These are phyloP conservation scores for Anagyrus pseudococci DNA, from an alignment of 2,888 invertebrate genomes.

Conservation along the genomic window DNA sequence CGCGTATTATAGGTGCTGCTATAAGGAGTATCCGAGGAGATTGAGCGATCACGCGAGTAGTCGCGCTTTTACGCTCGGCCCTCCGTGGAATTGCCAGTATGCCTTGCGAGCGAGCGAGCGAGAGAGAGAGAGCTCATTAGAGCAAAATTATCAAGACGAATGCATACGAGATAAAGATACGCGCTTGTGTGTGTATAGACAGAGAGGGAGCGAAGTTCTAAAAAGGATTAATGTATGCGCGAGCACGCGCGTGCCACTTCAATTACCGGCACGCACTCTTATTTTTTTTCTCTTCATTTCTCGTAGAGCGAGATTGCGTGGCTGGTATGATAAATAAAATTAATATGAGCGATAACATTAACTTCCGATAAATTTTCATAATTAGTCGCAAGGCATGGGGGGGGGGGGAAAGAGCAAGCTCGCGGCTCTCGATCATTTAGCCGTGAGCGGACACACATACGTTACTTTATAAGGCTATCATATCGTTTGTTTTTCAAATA, in stretches of 20 bases:
- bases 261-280: conserved; percentile 11
- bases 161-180: conserved; percentile 13
- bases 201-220: no score
- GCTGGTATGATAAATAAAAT: conserved; percentile 8
- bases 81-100: conserved; percentile 1
- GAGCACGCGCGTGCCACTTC: background rate
- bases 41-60: no score
- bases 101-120: no score
- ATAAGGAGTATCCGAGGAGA: conserved; percentile 7
- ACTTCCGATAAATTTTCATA: conserved; percentile 5
- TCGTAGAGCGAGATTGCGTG: background rate
- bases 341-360: conserved; percentile 23
- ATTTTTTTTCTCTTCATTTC: no score
- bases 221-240: no score
- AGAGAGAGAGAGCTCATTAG: conserved; percentile 32
- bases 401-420: background rate
- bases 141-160: conserved; percentile 19
- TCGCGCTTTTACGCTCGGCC: background rate
- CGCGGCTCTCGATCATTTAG: background rate
- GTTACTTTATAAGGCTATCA: no score
- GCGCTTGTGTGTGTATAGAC: background rate
- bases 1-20: background rate
- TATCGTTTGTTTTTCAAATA: no score
- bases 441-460: no score
- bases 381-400: background rate